A percentile compares a stretch with the other conserved stretches of the same genome.
phyloP scores from a whole-genome alignment of 2,888 invertebrate species.

The Ethmia dodecea region DNA sequence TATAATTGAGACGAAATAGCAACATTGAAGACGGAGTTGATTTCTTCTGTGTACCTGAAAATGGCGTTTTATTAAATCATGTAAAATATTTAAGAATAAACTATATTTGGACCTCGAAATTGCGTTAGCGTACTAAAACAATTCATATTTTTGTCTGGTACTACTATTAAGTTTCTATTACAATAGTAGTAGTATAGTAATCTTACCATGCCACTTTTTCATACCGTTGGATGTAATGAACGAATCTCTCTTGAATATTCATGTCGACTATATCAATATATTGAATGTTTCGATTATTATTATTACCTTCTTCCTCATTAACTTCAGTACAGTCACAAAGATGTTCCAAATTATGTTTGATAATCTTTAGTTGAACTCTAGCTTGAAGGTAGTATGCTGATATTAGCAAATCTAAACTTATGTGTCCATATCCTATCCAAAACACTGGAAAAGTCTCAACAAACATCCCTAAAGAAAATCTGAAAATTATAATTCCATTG shows the following conservation, averaged over 20 bases:
- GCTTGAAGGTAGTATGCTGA: constrained; percentile 36
- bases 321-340: constrained; percentile 21
- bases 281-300: neutral
- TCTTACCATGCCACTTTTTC: constrained; percentile 34
- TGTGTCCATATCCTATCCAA: constrained; percentile 34
- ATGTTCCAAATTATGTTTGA: constrained; percentile 33
- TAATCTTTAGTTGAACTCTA: constrained; percentile 35
- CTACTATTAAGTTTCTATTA: no score
- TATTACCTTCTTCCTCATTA: neutral
- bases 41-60: constrained; percentile 37
- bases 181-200: no score
- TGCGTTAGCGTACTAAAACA: no score
- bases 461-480: constrained; percentile 25
- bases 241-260: constrained; percentile 23
- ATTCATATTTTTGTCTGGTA: no score
- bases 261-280: constrained; percentile 26
- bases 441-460: constrained; percentile 19
- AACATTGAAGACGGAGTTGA: constrained; percentile 28
- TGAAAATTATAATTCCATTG: no score
- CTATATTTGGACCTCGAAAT: no score
- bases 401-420: constrained; percentile 29
- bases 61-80: no score
- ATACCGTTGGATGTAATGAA: constrained; percentile 32
- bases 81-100: no score
- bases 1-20: constrained; percentile 31